Evolutionary conservation across 2,797 vertebrate genomes (phyloP).

Genomic region (Paramormyrops hopkinsi): DNA sequence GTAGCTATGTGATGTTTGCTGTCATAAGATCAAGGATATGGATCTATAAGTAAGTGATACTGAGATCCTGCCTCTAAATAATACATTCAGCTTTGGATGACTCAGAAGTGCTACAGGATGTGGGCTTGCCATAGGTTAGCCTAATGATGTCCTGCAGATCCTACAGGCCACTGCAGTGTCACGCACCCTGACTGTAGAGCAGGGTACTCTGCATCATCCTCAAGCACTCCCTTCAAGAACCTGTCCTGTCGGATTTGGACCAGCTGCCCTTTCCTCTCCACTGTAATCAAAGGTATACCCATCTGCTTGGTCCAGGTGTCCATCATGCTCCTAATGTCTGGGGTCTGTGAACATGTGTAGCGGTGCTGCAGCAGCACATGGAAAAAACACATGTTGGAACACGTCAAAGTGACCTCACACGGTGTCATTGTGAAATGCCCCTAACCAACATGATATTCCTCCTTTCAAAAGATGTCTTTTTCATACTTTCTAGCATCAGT

Average conservation of each 20-base stretch:
- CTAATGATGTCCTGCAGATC: neutral
- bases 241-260: constrained; percentile 18
- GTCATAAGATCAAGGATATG: neutral
- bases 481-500: neutral
- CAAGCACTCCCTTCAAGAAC: constrained; percentile 24
- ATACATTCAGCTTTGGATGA: neutral
- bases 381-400: neutral
- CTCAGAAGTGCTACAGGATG: neutral
- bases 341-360: neutral
- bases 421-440: neutral
- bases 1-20: neutral
- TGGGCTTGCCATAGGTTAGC: neutral
- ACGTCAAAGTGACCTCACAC: neutral
- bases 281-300: constrained; percentile 23
- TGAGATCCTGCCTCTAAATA: neutral
- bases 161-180: too few relatives aligned
- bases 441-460: neutral
- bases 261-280: constrained; percentile 7
- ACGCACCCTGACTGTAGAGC: constrained; percentile 18
- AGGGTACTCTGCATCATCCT: constrained; percentile 17
- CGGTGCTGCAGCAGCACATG: neutral
- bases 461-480: neutral
- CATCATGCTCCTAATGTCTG: constrained; percentile 24
- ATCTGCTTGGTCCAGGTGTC: constrained; percentile 27
- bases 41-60: neutral